Percentiles rank a stretch among this genome's conserved stretches.
Conservation (phyloP, 2,113 vertebrate species). For the Aptenodytes patagonicus region DNA sequence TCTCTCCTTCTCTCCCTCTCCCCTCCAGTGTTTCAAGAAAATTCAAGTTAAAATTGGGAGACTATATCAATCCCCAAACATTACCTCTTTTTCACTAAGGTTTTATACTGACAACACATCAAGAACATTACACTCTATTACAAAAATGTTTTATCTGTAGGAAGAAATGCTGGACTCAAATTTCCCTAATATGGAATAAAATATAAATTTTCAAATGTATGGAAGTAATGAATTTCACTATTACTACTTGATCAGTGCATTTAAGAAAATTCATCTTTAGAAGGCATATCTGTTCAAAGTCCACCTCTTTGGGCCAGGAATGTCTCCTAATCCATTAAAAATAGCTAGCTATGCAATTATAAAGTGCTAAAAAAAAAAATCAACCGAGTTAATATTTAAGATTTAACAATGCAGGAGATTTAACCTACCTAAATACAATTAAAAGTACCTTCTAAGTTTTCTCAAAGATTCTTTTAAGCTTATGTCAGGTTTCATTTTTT, state of each 20-base stretch:
- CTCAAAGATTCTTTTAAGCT: not conserved
- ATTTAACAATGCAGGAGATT: not conserved
- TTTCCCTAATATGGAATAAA: not conserved
- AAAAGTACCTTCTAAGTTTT: not conserved
- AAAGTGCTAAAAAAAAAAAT: not conserved
- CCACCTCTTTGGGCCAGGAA: not conserved
- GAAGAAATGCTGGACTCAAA: not conserved
- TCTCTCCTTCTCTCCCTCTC: not conserved
- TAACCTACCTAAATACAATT: not conserved
- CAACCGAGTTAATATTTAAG: not conserved
- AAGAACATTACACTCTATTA: not conserved
- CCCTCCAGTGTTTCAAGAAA: not conserved
- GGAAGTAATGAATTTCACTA: not conserved
- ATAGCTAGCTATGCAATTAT: not conserved
- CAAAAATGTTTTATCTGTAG: not conserved
- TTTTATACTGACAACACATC: not conserved
- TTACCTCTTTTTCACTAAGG: not conserved
- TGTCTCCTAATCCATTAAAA: not conserved
- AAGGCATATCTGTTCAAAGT: not conserved
- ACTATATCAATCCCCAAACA: not conserved
- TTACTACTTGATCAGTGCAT: not conserved
- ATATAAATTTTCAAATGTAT: not conserved
- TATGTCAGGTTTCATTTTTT: not conserved
- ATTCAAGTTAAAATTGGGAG: not conserved
- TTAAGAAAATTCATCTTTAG: not conserved